These are phyloP conservation scores for Numenius phaeopus DNA, from an alignment of 2,797 vertebrate species.

Conservation along the genomic window DNA sequence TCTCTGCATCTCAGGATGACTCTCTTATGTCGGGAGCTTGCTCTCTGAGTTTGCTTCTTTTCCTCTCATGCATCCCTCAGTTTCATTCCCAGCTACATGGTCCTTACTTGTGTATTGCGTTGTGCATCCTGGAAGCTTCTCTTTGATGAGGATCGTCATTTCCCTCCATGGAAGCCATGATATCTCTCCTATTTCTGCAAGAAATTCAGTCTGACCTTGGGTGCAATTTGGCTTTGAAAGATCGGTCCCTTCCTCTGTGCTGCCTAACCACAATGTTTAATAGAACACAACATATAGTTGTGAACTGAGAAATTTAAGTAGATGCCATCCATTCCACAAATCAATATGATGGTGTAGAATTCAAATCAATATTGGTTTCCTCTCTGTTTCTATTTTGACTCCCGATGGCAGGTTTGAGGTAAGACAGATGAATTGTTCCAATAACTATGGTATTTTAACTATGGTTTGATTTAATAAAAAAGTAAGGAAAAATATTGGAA, in stretches of 20 bases:
- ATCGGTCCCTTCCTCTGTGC: background rate
- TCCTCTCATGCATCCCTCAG: background rate
- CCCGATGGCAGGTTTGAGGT: background rate
- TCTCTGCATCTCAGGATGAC: background rate
- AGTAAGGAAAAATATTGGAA: background rate
- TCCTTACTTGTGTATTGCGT: background rate
- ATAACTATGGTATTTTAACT: background rate
- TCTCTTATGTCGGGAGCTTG: background rate
- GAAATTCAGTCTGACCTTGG: background rate
- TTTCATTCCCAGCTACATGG: background rate
- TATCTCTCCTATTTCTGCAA: background rate
- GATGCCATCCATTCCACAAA: background rate
- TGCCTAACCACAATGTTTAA: background rate
- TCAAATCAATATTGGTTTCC: background rate
- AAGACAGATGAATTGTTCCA: background rate
- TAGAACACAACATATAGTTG: background rate
- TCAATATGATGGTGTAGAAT: background rate
- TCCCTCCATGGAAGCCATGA: rapidly evolving
- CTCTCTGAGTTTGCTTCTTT: background rate
- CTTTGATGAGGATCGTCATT: background rate
- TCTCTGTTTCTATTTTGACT: background rate
- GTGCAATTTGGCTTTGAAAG: background rate
- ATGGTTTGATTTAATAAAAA: background rate
- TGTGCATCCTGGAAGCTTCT: background rate
- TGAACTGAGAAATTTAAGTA: background rate